These are phyloP conservation scores for Formica aserva DNA, from an alignment of 2,888 invertebrate species.

Conservation along the genomic window DNA sequence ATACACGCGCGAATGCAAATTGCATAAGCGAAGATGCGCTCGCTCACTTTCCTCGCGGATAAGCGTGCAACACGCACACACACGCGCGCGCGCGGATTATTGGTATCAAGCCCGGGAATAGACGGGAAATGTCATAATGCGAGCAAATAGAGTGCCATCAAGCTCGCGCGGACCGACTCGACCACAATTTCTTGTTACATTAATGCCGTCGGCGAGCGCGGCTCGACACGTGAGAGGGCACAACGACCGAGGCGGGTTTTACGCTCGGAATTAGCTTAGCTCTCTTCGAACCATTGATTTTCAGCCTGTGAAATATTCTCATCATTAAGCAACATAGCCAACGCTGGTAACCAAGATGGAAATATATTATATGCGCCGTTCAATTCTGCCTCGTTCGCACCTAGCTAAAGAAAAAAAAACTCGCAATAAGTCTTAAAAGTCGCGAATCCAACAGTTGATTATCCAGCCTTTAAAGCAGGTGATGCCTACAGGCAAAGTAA, in stretches of 20 bases:
- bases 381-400: slow-evolving; percentile 49
- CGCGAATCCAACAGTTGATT: slow-evolving; percentile 28
- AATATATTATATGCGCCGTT: slow-evolving; percentile 34
- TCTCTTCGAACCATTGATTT: slow-evolving; percentile 54
- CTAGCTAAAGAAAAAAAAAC: slow-evolving; percentile 7
- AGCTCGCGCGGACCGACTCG: slow-evolving; percentile 42
- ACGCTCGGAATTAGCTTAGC: slow-evolving; percentile 60
- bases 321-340: slow-evolving; percentile 52
- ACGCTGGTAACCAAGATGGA: slow-evolving; percentile 33
- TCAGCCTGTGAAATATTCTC: slow-evolving; percentile 50
- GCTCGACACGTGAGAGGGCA: slow-evolving; percentile 48
- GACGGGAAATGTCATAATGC: slow-evolving; percentile 67
- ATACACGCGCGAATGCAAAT: slow-evolving; percentile 62
- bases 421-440: slow-evolving; percentile 33
- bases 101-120: slow-evolving; percentile 67
- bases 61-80: slow-evolving; percentile 37
- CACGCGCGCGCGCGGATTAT: slow-evolving; percentile 56
- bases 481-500: slow-evolving; percentile 32
- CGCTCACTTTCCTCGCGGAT: slow-evolving; percentile 53
- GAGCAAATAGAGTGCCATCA: slow-evolving; percentile 67
- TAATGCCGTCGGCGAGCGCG: slow-evolving; percentile 54
- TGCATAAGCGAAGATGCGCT: slow-evolving; percentile 59
- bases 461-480: slow-evolving; percentile 22
- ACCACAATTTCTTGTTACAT: slow-evolving; percentile 63
- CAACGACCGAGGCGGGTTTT: slow-evolving; percentile 50